Percentiles rank a stretch among this genome's conserved stretches.
Conservation (phyloP, 2,888 invertebrate genomes). For the Protophormia terraenovae region DNA sequence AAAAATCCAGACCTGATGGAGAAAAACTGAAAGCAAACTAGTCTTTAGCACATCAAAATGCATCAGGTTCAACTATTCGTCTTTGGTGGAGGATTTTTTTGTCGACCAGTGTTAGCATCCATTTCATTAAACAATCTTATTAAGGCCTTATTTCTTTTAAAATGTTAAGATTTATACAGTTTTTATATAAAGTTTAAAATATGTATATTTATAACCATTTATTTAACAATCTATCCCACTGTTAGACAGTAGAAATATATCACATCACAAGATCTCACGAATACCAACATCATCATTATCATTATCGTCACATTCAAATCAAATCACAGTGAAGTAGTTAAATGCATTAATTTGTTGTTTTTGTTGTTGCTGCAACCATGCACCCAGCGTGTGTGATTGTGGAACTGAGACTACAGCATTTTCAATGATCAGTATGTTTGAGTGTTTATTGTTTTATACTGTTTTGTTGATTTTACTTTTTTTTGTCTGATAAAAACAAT, state of each 20-base stretch:
- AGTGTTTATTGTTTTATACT: background rate
- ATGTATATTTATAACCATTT: too few species aligned
- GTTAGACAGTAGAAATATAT: background rate
- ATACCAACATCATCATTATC: background rate
- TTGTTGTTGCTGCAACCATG: background rate
- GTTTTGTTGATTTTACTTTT: background rate
- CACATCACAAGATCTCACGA: background rate
- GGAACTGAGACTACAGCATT: background rate
- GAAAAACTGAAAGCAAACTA: too few species aligned
- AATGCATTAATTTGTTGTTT: background rate
- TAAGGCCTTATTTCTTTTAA: too few species aligned
- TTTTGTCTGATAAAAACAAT: constrained; percentile 16
- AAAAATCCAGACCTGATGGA: too few species aligned
- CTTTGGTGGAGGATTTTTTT: too few species aligned
- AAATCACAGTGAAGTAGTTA: background rate
- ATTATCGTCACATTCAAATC: background rate
- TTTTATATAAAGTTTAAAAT: too few species aligned
- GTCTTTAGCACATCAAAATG: too few species aligned
- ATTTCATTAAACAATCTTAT: too few species aligned
- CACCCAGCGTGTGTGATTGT: constrained; percentile 1
- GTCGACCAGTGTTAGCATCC: too few species aligned
- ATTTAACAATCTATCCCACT: background rate
- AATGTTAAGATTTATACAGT: too few species aligned
- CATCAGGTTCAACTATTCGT: too few species aligned
- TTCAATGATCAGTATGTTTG: background rate